These are phyloP conservation scores for Anhinga rufa DNA, from an alignment of 2,113 vertebrate species.

Conservation along the genomic window DNA sequence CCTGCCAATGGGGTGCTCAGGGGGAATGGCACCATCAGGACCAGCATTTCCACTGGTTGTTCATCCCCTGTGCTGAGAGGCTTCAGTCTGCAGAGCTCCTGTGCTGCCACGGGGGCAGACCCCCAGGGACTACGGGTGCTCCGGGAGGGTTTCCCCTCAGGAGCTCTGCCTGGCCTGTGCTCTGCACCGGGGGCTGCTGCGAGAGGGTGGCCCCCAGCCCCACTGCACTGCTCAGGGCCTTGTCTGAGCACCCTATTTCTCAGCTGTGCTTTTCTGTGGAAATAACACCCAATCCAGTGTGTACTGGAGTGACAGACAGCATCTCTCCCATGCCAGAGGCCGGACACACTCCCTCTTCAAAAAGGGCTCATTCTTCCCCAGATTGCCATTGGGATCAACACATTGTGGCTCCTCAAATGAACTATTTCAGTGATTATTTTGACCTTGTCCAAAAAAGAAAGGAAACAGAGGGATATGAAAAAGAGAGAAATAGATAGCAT, in stretches of 20 bases:
- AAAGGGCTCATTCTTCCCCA: not conserved
- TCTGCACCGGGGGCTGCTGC: not conserved
- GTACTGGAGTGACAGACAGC: not conserved
- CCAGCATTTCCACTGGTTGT: not conserved
- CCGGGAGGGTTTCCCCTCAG: not conserved
- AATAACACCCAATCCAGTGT: rapidly evolving
- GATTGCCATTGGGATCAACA: not conserved
- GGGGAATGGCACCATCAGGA: no score
- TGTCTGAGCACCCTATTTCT: not conserved
- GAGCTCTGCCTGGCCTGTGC: not conserved
- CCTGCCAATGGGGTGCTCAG: not conserved
- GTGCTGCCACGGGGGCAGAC: rapidly evolving
- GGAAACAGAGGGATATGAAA: not conserved
- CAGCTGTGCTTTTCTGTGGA: not conserved
- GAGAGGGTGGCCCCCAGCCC: not conserved
- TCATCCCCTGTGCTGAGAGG: not conserved
- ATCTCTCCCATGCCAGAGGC: not conserved
- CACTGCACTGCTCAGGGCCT: not conserved
- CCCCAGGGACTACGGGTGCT: not conserved
- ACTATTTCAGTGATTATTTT: not conserved
- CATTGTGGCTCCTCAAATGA: not conserved
- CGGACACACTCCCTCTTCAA: rapidly evolving
- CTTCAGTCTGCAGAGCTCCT: not conserved
- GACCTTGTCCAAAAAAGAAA: not conserved
- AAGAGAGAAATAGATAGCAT: rapidly evolving